A percentile compares a stretch with the other conserved stretches of the same genome.
Conservation (phyloP, 2,797 vertebrate genomes). For the Schizopygopsis malacanthus region DNA sequence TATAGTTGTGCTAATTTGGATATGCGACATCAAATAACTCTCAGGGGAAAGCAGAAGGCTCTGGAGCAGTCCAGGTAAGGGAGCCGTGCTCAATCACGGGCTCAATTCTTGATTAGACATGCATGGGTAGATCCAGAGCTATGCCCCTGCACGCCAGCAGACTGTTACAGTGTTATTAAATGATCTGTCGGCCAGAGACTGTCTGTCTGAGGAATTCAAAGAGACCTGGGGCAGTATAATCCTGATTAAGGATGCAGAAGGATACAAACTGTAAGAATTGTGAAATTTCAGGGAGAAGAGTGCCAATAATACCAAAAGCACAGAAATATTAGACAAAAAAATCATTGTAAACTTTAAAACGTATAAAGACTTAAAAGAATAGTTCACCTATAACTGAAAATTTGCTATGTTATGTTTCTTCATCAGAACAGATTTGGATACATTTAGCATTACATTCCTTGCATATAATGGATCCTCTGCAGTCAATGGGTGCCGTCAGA, state of each 20-base stretch:
- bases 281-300: background rate
- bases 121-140: slow-evolving; percentile 23
- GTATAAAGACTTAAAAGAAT: background rate
- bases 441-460: background rate
- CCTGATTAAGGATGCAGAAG: background rate
- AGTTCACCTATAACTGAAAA: background rate
- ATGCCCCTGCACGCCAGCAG: slow-evolving; percentile 25
- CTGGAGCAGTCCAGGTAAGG: background rate
- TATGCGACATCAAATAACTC: background rate
- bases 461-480: background rate
- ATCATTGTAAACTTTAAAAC: background rate
- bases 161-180: slow-evolving; percentile 36
- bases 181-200: slow-evolving; percentile 39
- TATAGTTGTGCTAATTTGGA: background rate
- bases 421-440: background rate
- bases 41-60: background rate
- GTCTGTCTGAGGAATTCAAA: slow-evolving; percentile 38
- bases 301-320: background rate
- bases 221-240: slow-evolving; percentile 21
- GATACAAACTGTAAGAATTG: background rate
- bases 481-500: background rate
- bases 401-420: background rate
- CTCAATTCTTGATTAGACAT: slow-evolving; percentile 44
- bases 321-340: background rate
- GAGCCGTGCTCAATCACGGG: slow-evolving; percentile 5